Evolutionary conservation across 2,888 invertebrate species (phyloP), one percentile per base, ranked within the genome.

Genomic region (Acrobeloides nanus): DNA sequence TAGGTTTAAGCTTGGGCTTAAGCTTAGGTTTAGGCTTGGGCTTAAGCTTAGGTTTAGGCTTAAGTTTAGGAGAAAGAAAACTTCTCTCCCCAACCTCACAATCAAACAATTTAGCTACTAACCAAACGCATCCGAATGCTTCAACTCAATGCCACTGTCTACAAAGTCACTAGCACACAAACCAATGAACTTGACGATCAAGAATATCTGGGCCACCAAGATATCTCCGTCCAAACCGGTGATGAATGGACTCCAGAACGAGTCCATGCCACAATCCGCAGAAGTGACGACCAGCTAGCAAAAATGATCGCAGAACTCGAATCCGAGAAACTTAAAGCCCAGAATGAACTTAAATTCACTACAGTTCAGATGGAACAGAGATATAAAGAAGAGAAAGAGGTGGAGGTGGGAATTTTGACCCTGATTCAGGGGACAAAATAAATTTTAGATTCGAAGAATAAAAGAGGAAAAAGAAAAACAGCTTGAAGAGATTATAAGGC

Each of bases 291-390:
- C 23, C 48, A 64, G 12, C 47, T 66, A 4, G 56, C 55, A 6
- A 56, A 55, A 10, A 51, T 66, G 24, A 61, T 66, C 15, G 46
- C 57, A 1, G 65, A 66, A 31, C 37, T 64, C 29, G 60, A 63
- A 32, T 52, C 59, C 27, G 64, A 59, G 24, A 64, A 62, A 37
- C 29, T 63, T 18, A 55, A 64, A 33, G 66, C 66, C 0, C 65
- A 66, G 38, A 55, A 50, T 33, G 66, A 66, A 42, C 53, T 62
- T 39, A 62, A 64, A 26, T 66, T 62, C 34, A 61, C 66, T 3
- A 51, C 66, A 24, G 62, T 61, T 2, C 64, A 64, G 35, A 38
- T 66, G 46, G 65, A 66, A 38, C 64, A 66, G 38, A 34, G 64
- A 21, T 55, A 66, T 53, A 55, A 59, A 32, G 59, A 64, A 37